Percentiles rank a stretch among this genome's conserved stretches.
These are phyloP conservation scores for Tineola bisselliella DNA, from an alignment of 2,888 invertebrate genomes.

Conservation along the genomic window DNA sequence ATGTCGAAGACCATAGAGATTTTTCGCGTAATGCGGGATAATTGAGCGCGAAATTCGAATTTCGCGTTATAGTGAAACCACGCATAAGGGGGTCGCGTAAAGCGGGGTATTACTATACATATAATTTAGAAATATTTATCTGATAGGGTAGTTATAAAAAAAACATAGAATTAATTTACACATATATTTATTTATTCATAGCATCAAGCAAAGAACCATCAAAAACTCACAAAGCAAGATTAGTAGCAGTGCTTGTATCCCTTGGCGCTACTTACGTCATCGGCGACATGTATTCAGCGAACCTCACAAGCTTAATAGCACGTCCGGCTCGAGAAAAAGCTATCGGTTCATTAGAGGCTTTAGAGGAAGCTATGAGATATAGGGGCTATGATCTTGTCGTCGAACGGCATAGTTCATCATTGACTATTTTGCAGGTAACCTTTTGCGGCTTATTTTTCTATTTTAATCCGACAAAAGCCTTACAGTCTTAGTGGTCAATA, in stretches of 20 bases:
- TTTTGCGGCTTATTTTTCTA: too few relatives aligned
- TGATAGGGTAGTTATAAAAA: too few relatives aligned
- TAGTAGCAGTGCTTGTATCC: slow-evolving; percentile 75
- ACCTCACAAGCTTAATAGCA: slow-evolving; percentile 78
- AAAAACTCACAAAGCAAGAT: slow-evolving; percentile 72
- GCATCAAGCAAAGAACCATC: slow-evolving; percentile 70
- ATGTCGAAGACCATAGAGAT: too few relatives aligned
- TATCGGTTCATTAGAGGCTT: slow-evolving; percentile 71
- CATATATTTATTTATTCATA: slow-evolving; percentile 21
- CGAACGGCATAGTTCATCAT: slow-evolving; percentile 77
- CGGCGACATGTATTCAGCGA: slow-evolving; percentile 82
- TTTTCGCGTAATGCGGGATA: too few relatives aligned
- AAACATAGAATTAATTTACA: too few relatives aligned
- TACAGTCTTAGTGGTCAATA: background rate
- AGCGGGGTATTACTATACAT: too few relatives aligned
- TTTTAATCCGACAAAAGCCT: too few relatives aligned
- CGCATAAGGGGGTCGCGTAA: too few relatives aligned
- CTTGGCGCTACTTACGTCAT: slow-evolving; percentile 82
- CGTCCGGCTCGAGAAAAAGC: slow-evolving; percentile 76
- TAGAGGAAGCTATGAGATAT: slow-evolving; percentile 73
- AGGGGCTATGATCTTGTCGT: slow-evolving; percentile 74
- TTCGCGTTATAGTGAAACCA: too few relatives aligned
- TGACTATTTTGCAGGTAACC: slow-evolving; percentile 73
- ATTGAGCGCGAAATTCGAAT: too few relatives aligned
- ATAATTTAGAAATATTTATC: too few relatives aligned